Base-by-base conservation (phyloP, 2,888 invertebrate species). In the Andricus curvator region DNA sequence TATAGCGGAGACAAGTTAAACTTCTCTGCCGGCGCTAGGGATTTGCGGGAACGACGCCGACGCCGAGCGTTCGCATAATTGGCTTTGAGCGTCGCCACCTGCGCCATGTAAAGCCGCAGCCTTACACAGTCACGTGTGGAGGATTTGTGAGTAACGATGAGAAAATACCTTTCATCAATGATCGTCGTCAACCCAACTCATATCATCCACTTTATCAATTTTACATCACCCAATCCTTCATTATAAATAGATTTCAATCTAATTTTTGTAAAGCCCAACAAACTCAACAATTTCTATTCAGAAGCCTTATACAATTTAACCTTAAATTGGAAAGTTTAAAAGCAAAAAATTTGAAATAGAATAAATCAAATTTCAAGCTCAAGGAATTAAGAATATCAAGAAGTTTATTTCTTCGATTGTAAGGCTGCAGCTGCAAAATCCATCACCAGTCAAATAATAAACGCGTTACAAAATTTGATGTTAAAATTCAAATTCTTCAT, bases 11-110 rank as follows among this genome's bases (percentile, higher is more conserved):
- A 91, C 91, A 91, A 90, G 89, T 89, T 90, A 90, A 90, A 90
- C 89, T 89, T 88, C 89, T 87, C 87, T 82, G 83, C 81, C 80
- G 78, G 25, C 81, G 83, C 82, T 81, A 82, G 90, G 88, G 90
- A 90, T 89, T 89, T 89, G 89, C 89, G 89, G 89, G 85, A 88
- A 88, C 89, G 88, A 88, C 88, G 88, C 81, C 83, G 85, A 84
- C 87, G 89, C 87, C 88, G 86, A 88, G 88, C 90, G 89, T 90
- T 90, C 91, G 91, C 92, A 92, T 92, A 92, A 92, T 92, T 92
- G 92, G 91, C 92, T 92, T 89, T 92, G 92, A 92, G 89, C 92
- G 89, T 89, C 90, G 88, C 90, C 92, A 92, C 92, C 92, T 92
- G 92, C 90, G 92, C 89, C 88, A 82, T 84, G 82, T 85, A 85